These are phyloP conservation scores for Bungarus multicinctus DNA, from an alignment of 2,113 vertebrate species.

Conservation along the genomic window DNA sequence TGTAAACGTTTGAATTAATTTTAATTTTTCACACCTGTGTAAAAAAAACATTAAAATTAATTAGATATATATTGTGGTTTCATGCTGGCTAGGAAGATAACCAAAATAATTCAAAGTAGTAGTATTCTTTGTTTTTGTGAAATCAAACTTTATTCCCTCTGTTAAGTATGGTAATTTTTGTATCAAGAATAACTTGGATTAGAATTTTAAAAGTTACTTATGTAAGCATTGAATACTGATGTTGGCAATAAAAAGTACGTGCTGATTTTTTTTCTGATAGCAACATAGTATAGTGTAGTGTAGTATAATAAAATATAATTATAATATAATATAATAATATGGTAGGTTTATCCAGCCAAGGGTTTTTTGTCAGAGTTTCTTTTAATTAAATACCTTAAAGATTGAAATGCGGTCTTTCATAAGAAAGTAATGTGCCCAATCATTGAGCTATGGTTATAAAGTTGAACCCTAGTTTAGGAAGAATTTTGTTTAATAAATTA, in stretches of 20 bases:
- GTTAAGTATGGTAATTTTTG: too few species aligned
- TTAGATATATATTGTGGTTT: conserved; percentile 13
- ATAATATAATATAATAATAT: too few species aligned
- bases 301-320: too few species aligned
- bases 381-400: neutral
- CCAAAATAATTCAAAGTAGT: conserved; percentile 12
- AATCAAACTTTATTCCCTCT: too few species aligned
- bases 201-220: neutral
- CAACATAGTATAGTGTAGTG: too few species aligned
- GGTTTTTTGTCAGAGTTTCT: neutral
- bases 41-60: conserved; percentile 16
- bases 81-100: conserved; percentile 17
- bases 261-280: too few species aligned
- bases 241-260: too few species aligned
- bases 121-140: too few species aligned
- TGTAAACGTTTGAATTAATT: conserved; percentile 22
- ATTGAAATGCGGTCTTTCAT: neutral
- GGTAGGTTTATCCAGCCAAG: neutral
- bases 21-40: conserved; percentile 19
- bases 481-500: neutral
- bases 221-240: neutral
- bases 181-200: too few species aligned
- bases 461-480: neutral
- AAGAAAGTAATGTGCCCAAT: neutral
- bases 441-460: neutral